Conservation (phyloP, 2,113 vertebrate genomes). For the Sylvilagus bachmani region DNA sequence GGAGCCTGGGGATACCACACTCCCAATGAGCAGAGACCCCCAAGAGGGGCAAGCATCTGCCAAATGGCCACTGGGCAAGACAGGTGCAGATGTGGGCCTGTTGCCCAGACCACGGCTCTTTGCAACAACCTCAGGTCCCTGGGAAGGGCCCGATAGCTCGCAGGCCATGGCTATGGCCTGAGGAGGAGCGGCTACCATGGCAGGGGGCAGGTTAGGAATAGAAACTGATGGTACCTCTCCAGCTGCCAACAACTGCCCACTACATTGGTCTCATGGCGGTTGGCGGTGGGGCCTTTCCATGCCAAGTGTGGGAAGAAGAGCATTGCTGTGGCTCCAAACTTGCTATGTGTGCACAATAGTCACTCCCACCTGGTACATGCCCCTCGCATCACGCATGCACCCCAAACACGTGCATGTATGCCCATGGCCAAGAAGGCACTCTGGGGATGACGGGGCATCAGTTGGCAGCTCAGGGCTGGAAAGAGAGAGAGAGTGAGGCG, state of each 20-base stretch:
- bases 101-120: not conserved
- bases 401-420: rapidly evolving
- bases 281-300: not conserved
- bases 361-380: not conserved
- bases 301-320: not conserved
- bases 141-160: not conserved
- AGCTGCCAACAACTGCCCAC: constrained; percentile 68
- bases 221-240: constrained; percentile 45
- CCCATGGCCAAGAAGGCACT: not conserved
- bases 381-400: not conserved
- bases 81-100: not conserved
- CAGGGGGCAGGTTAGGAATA: constrained; percentile 60
- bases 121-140: not conserved
- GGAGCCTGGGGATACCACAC: not conserved
- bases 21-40: not conserved
- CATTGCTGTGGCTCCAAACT: not conserved
- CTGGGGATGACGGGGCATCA: constrained; percentile 42
- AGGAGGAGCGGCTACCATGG: not conserved
- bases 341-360: not conserved
- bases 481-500: not conserved
- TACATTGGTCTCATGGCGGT: constrained; percentile 11
- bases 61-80: not conserved
- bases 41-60: not conserved
- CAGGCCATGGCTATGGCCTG: not conserved
- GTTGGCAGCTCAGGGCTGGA: constrained; percentile 48